Evolutionary conservation across 2,888 invertebrate species (phyloP).

Genomic region (Microplitis deprimator): DNA sequence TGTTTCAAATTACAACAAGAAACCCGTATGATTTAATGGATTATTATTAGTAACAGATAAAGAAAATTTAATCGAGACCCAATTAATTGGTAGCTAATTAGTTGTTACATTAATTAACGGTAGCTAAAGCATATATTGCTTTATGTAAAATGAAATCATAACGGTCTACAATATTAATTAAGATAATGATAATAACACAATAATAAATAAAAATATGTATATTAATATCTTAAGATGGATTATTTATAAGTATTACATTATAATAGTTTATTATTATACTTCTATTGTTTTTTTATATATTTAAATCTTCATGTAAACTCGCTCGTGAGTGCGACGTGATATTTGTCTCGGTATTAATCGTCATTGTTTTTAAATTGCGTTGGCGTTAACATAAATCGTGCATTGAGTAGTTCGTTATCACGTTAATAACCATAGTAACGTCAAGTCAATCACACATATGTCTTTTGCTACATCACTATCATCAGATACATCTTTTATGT

Average conservation of each 20-base stretch:
- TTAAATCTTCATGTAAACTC: not conserved
- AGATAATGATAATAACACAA: not conserved
- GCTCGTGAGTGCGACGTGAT: conserved; percentile 32
- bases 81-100: not conserved
- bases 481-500: not conserved
- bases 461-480: not conserved
- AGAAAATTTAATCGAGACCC: not conserved
- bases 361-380: conserved; percentile 22
- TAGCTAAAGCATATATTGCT: not conserved
- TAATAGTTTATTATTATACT: not conserved
- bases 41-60: not conserved
- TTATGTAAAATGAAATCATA: conserved; percentile 5
- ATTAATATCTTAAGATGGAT: not conserved
- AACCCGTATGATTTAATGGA: not conserved
- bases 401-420: not conserved
- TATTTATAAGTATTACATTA: not conserved
- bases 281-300: not conserved
- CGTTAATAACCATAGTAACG: not conserved
- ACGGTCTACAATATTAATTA: conserved; percentile 20
- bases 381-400: conserved; percentile 19
- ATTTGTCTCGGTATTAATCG: conserved; percentile 17
- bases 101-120: conserved; percentile 1
- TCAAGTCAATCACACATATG: not conserved
- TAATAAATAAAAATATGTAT: not conserved
- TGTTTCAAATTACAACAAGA: too few relatives aligned